A percentile compares a stretch with the other conserved stretches of the same genome.
phyloP scores from a whole-genome alignment of 2,113 vertebrate genomes.

The Lonchura striata region DNA sequence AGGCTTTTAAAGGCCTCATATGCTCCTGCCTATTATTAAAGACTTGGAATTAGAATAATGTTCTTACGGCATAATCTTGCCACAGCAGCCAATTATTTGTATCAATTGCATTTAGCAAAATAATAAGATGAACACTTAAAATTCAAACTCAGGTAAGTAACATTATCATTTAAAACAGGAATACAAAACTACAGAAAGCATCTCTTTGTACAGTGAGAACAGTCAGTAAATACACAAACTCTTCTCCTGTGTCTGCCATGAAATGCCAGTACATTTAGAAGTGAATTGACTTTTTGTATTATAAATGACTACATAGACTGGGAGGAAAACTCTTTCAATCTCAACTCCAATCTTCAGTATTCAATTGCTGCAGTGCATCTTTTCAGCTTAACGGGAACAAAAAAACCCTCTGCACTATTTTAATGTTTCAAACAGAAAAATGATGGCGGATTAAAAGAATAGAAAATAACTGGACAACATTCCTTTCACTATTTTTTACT shows the following conservation, averaged over 20 bases:
- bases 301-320: neutral
- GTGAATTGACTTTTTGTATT: neutral
- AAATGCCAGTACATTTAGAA: neutral
- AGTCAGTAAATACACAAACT: neutral
- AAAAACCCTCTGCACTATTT: neutral
- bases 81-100: neutral
- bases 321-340: neutral
- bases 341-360: neutral
- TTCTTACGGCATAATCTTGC: neutral
- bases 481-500: neutral
- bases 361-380: neutral
- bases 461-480: neutral
- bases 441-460: neutral
- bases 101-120: neutral
- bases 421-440: neutral
- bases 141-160: neutral
- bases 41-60: neutral
- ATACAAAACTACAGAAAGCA: neutral
- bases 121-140: neutral
- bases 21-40: neutral
- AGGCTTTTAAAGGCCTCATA: neutral
- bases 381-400: neutral
- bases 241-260: neutral
- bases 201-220: neutral
- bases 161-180: neutral